These are phyloP conservation scores for Henricia sp. DNA, from an alignment of 53 echinoderm and acorn worm genomes.

Conservation along the genomic window DNA sequence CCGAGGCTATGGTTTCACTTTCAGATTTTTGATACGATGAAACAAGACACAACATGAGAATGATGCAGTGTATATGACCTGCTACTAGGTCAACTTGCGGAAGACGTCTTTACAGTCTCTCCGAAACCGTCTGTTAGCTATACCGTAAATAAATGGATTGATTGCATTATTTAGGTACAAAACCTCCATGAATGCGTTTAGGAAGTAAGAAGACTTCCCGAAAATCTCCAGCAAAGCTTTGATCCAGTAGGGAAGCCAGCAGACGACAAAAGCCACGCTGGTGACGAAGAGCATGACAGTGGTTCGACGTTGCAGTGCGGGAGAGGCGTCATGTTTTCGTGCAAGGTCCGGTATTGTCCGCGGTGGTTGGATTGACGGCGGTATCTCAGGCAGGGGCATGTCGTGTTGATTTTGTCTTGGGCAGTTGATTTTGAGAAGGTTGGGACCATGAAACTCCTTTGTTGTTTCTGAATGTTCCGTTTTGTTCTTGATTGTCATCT, in stretches of 20 bases:
- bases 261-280: conserved; percentile 51
- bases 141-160: conserved; percentile 54
- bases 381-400: not conserved
- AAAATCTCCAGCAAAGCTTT: not conserved
- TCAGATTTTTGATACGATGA: too few relatives aligned
- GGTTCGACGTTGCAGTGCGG: conserved; percentile 33
- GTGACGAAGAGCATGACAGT: conserved; percentile 68
- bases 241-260: conserved; percentile 61
- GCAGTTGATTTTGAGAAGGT: not conserved
- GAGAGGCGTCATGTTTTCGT: not conserved
- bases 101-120: conserved; percentile 29
- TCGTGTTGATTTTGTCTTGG: not conserved
- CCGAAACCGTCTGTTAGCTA: conserved; percentile 60
- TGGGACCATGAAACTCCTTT: not conserved
- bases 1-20: too few relatives aligned
- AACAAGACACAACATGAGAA: too few relatives aligned
- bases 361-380: not conserved
- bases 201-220: not conserved
- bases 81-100: not conserved
- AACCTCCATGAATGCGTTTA: not conserved
- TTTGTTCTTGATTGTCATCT: not conserved
- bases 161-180: conserved; percentile 41
- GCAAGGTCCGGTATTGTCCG: not conserved
- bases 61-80: too few relatives aligned
- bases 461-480: not conserved